phyloP scores from a whole-genome alignment of 2,888 invertebrate genomes.

The Drosophila leonis region DNA sequence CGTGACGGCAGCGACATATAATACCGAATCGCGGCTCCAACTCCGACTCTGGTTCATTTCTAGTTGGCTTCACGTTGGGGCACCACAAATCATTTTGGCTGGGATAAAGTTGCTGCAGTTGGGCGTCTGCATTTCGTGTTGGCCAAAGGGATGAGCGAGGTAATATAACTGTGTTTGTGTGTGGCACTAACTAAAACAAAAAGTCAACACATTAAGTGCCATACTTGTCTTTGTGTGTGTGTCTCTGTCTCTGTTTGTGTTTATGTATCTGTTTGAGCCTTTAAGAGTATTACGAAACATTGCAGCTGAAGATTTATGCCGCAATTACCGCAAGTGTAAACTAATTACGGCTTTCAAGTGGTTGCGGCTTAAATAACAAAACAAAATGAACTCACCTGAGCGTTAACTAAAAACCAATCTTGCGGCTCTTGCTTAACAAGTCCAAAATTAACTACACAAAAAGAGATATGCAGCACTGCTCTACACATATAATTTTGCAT shows the following conservation, averaged over 20 bases:
- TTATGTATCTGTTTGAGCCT: constrained; percentile 34
- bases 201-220: constrained; percentile 37
- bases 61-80: constrained; percentile 50
- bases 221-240: not conserved
- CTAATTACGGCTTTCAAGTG: constrained; percentile 78
- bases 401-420: constrained; percentile 49
- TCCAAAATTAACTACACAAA: constrained; percentile 6
- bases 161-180: constrained; percentile 44
- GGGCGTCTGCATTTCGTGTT: constrained; percentile 16
- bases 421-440: constrained; percentile 25
- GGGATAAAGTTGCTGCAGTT: constrained; percentile 43
- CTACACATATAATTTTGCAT: constrained; percentile 25
- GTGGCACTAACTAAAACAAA: constrained; percentile 37
- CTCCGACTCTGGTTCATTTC: constrained; percentile 32
- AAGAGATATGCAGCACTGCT: not conserved
- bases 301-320: constrained; percentile 76
- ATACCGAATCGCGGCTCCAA: not conserved
- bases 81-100: constrained; percentile 74
- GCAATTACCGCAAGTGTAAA: constrained; percentile 82
- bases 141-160: constrained; percentile 57
- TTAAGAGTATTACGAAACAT: constrained; percentile 71
- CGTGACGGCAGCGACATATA: constrained; percentile 41
- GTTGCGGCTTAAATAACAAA: constrained; percentile 52
- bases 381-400: constrained; percentile 46
- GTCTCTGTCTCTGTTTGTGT: constrained; percentile 22